Base-by-base conservation (phyloP, 2,888 invertebrate species). In the Coleophora deauratella region DNA sequence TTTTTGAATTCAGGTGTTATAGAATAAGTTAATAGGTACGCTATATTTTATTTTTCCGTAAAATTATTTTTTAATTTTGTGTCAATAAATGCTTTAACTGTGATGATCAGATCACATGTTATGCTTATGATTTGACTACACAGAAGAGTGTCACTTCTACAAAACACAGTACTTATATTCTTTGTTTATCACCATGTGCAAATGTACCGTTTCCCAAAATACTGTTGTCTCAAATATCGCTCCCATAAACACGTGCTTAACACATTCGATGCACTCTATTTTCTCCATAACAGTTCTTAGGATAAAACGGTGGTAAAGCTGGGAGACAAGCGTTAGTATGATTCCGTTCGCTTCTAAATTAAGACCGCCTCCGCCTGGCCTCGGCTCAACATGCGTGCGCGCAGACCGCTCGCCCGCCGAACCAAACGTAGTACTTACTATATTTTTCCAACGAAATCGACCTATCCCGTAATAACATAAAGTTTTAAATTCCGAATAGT, bases 341-440 rank as follows among this genome's bases (percentile, higher is more conserved):
- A 57, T 55, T 60, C 62, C 60, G 76, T 71, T 69, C 71, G 75
- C 67, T 47, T 80, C 84, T 85, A 85, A 66, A 81, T 82, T 79
- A 82, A 82, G 82, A 82, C 63, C 74, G 68, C 62, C 70, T 67
- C 62, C 66, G 58, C 33, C 58, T 63, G 79, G 71, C 81, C 80
- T 80, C 79, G 74, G 44, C 21, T 51, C 62, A 63, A 50, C 51
- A 84, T 84, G 84, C 74, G 71, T 60, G 49, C 57, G 71, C 81
- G 79, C 82, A 80, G 61, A 68, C 54, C 59, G 55, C 59, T 54
- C 62, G 66, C 49, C 56, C 66, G 59, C 70, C 79, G 74, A 77
- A 68, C 64, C 69, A 79, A 78, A 75, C 84, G 81, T 73, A 78
- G 77, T 65, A 75, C 78, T 72, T 80, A 77, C 76, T 77, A 78